Evolutionary conservation across 2,113 vertebrate species (phyloP).

Genomic region (Seriola dumerili): DNA sequence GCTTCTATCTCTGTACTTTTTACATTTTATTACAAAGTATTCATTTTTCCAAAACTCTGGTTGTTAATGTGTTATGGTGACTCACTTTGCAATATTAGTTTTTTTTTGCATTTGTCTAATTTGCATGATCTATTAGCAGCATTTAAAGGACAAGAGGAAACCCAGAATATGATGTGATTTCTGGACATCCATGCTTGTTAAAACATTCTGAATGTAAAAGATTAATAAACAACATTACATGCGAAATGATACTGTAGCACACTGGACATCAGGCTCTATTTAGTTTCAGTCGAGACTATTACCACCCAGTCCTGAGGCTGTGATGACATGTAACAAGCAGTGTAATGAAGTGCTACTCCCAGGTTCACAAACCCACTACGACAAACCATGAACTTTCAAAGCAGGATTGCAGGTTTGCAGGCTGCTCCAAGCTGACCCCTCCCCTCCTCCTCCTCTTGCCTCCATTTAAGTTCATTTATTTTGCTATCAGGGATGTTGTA

Average conservation of each 20-base stretch:
- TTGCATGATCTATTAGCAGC: neutral
- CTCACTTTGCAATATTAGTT: too few species aligned
- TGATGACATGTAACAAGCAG: neutral
- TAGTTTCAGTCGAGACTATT: neutral
- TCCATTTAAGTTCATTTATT: conserved; percentile 71
- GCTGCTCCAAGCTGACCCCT: conserved; percentile 2
- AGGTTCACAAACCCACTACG: neutral
- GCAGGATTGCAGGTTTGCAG: conserved; percentile 16
- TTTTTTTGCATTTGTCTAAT: too few species aligned
- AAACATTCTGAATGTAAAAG: too few species aligned
- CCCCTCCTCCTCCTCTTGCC: neutral
- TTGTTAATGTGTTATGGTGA: too few species aligned
- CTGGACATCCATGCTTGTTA: neutral
- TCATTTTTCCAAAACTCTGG: too few species aligned
- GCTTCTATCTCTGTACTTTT: too few species aligned
- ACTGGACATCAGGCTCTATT: neutral
- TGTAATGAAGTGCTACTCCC: neutral
- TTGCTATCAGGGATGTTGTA: conserved; percentile 52
- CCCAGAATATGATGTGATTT: too few species aligned
- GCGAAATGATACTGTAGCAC: neutral
- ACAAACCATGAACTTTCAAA: neutral
- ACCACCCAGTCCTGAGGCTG: neutral
- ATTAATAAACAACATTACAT: neutral
- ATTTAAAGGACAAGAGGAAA: neutral
- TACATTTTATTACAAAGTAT: too few species aligned